Base-by-base conservation (phyloP, 2,797 vertebrate species). In the Cryptoblepharus egeriae region DNA sequence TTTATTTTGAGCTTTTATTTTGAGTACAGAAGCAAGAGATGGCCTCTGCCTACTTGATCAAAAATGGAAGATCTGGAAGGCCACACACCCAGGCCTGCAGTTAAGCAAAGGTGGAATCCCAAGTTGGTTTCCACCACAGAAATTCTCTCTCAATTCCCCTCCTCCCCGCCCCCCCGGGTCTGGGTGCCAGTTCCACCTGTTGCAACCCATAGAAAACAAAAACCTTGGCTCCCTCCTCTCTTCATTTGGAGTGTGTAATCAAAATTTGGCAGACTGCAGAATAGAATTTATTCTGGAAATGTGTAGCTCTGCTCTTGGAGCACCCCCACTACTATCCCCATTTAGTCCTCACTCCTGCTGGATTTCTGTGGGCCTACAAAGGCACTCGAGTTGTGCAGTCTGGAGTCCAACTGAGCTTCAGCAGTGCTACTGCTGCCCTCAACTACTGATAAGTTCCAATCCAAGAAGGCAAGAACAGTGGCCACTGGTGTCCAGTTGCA, bases 311-410 rank as follows among this genome's bases (percentile, higher is more conserved):
- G 15, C 6, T 35, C 32, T 32, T 22, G 35, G 3, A 16, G 16
- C 5, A 16, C 5, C n/a, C 24, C 37, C 3, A 11, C 35, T 18
- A 42, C 10, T 24, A 12, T 7, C n/a, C 3, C 26, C 0, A 1
- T 16, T 22, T 24, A 22, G 1, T 7, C 57, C 24, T 64, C 28
- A 7, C 20, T 22, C 39, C 42, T 32, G 60, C 60, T 32, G 42
- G 45, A 65, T 72, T 71, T 37, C 35, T 7, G 32, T 3, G 28
- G 30, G 13, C 42, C 68, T 65, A 30, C 5, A 32, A 83, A 83
- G 35, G 35, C 71, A 20, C 71, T 64, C 9, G 1, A 13, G 26
- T 20, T 18, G 12, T 10, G 5, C 42, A n/a, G 3, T 30, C 42
- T 20, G 13, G n/a, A 22, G 13, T 11, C 20, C 22, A 42, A n/a